A percentile compares a stretch with the other conserved stretches of the same genome.
These are phyloP conservation scores for Melitaea athalia DNA, from an alignment of 2,888 invertebrate species.

Conservation along the genomic window DNA sequence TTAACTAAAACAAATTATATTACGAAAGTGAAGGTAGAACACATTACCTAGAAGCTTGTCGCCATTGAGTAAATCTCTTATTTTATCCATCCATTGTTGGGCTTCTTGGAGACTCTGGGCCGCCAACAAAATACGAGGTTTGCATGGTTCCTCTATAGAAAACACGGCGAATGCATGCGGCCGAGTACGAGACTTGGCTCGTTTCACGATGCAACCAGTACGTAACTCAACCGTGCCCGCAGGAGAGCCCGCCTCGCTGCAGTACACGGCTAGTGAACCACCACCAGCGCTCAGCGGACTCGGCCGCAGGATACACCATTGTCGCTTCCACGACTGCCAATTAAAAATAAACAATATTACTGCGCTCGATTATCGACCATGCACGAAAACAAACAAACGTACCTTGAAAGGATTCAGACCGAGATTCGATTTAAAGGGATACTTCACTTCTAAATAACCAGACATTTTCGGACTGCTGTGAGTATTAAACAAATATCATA, in stretches of 20 bases:
- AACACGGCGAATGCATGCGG: constrained; percentile 87
- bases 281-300: constrained; percentile 79
- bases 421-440: constrained; percentile 82
- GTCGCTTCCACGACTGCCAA: constrained; percentile 84
- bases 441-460: constrained; percentile 85
- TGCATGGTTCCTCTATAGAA: constrained; percentile 78
- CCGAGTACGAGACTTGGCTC: constrained; percentile 86
- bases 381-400: constrained; percentile 47
- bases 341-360: constrained; percentile 43
- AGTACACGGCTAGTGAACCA: constrained; percentile 81
- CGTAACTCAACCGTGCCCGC: constrained; percentile 81
- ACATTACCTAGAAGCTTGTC: constrained; percentile 65
- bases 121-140: constrained; percentile 85
- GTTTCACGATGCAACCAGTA: constrained; percentile 81
- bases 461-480: constrained; percentile 60
- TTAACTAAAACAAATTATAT: constrained; percentile 7
- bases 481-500: constrained; percentile 35
- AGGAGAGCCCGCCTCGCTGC: constrained; percentile 74
- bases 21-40: constrained; percentile 35
- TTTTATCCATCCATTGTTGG: constrained; percentile 86
- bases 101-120: constrained; percentile 84
- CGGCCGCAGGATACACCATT: constrained; percentile 84
- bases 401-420: constrained; percentile 86
- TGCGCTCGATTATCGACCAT: constrained; percentile 21
- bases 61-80: constrained; percentile 77